A percentile compares a stretch with the other conserved stretches of the same genome.
phyloP scores from a whole-genome alignment of 1,140 invertebrate species.

The Mamestra configurata region DNA sequence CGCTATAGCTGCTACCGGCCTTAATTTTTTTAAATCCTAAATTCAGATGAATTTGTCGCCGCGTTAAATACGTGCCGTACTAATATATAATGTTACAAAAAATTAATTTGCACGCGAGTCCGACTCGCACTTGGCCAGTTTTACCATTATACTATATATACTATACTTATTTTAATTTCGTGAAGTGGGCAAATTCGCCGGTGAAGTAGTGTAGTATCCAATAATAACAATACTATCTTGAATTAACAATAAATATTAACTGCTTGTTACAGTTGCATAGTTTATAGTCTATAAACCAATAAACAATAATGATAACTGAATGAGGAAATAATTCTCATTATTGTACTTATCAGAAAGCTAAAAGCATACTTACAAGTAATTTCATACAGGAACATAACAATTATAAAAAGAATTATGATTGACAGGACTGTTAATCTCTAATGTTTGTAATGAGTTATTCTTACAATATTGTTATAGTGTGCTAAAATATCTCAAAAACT shows the following conservation, averaged over 20 bases:
- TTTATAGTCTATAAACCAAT: constrained; percentile 22
- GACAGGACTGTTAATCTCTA: not conserved
- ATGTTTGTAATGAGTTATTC: not conserved
- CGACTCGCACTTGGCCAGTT: too few relatives aligned
- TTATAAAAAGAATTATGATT: not conserved
- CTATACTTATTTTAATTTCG: too few relatives aligned
- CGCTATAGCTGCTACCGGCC: too few relatives aligned
- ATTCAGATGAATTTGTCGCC: too few relatives aligned
- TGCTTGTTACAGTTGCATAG: not conserved
- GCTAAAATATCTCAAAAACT: not conserved
- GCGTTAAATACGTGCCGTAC: too few relatives aligned
- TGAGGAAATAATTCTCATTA: constrained; percentile 24
- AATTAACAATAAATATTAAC: not conserved
- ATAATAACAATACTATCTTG: constrained; percentile 5
- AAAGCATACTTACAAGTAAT: not conserved
- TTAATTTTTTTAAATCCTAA: too few relatives aligned
- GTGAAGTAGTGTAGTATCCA: too few relatives aligned
- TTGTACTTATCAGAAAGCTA: constrained; percentile 1
- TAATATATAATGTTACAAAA: too few relatives aligned
- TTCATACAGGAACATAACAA: constrained; percentile 1
- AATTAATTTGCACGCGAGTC: too few relatives aligned
- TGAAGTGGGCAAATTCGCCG: too few relatives aligned
- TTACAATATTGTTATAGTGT: not conserved
- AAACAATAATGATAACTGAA: constrained; percentile 34
- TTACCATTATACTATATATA: too few relatives aligned